Percentiles rank a stretch among this genome's conserved stretches.
These are phyloP conservation scores for Phataginus tricuspis DNA, from an alignment of 2,797 vertebrate genomes.

Conservation along the genomic window DNA sequence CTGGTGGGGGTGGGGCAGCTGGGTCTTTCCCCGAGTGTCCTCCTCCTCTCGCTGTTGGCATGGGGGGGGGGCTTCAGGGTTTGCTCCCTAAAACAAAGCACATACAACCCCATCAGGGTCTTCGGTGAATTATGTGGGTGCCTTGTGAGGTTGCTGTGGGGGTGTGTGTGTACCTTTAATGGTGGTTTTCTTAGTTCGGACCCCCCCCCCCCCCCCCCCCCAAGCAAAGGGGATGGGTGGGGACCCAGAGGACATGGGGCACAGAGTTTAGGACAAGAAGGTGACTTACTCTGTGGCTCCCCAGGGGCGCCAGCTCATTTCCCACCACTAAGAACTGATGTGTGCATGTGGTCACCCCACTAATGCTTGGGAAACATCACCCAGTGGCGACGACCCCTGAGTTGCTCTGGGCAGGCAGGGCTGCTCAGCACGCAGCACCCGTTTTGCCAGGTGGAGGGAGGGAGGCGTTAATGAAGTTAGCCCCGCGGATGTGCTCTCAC, in stretches of 20 bases:
- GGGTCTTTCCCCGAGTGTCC: neutral
- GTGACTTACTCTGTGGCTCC: neutral
- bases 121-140: neutral
- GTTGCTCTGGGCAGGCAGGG: no score
- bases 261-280: neutral
- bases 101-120: neutral
- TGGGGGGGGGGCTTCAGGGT: neutral
- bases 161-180: neutral
- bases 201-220: no score
- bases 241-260: neutral
- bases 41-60: rapidly evolving
- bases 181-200: neutral
- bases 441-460: neutral
- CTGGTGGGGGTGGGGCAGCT: neutral
- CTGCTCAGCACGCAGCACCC: neutral
- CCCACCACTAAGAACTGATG: neutral
- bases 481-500: neutral
- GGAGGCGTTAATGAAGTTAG: neutral
- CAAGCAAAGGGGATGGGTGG: no score
- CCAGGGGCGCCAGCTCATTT: neutral
- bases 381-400: neutral
- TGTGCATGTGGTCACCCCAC: neutral
- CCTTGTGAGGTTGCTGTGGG: neutral
- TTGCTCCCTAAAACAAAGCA: neutral
- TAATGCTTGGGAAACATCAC: neutral